Evolutionary conservation across 1,140 invertebrate genomes (phyloP), one percentile per base, ranked within the genome.

Genomic region (Panagrolaimus sp.): DNA sequence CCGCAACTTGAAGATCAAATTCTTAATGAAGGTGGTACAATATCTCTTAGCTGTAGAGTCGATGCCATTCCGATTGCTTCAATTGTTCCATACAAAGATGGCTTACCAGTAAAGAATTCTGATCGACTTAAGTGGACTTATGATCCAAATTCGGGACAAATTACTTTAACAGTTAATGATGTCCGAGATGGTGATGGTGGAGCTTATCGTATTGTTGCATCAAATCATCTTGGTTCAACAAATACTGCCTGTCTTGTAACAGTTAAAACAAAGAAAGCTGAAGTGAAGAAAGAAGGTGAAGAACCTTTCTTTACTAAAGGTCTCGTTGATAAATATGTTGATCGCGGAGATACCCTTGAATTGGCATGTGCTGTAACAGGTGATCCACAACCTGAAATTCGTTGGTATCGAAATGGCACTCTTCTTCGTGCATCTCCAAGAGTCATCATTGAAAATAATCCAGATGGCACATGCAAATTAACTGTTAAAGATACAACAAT

Each of bases 161-260:
- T 92, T 85, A 91, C 94, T 83, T 78, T 99, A 25, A 88, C 94
- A 1, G 93, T 98, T 71, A 87, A 88, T 0, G 88, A 92, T 71
- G 91, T 94, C 0, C 88, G 87, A 65, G 87, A 87, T 27, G 79
- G 86, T 13, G 94, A 98, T 84, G 90, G 89, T 44, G 96, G 94
- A 9, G 87, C 87, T 23, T 98, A 98, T 85, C 89, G 89, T 62
- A 94, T 92, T 81, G 88, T 88, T 1, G 93, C 92, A 8, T 87
- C 85, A 1, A 99, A 98, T 83, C 63, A 62, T 23, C 74, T 51
- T 38, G 74, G 80, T 47, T 65, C 73, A 23, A 77, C 76, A 13
- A 82, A 82, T 47, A 82, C 77, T 25, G 74, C 79, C n/a, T 82
- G 79, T 62, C 68, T 77, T 44, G 79, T 82, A 27, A 74, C 64